Evolutionary conservation across 1,140 invertebrate species (phyloP), one percentile per base, ranked within the genome.

Genomic region (Aphelinus certus): DNA sequence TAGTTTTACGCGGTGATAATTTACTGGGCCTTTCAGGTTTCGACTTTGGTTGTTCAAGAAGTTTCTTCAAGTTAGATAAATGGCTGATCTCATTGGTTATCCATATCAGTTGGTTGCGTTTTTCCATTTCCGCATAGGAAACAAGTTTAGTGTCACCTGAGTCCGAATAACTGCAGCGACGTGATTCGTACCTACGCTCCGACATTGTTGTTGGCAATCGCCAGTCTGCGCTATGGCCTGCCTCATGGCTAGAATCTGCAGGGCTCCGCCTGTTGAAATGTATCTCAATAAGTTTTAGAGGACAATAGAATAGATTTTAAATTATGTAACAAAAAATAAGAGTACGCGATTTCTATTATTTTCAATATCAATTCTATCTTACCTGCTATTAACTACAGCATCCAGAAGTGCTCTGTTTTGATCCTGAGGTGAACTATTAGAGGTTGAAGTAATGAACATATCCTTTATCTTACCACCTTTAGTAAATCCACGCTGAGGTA

Each of bases 81-180:
- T 90, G 89, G 71, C 84, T 85, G 7, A 90, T 90, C 78, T 89
- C 88, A 74, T 85, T 88, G n/a, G 84, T 87, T 49, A 90, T 89
- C 88, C 88, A 89, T 10, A 86, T 79, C 7, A 89, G 73, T 66
- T 89, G 89, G 79, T 89, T 89, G 76, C 83, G 86, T 75, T 87
- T 88, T 74, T 90, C 89, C 82, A 85, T 86, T 67, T 88, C 84
- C 0, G 84, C 85, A 57, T 87, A 88, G 62, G 83, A 85, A 10
- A 88, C 83, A 2, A 88, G 66, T 45, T 84, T 87, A 0, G 78
- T 77, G 45, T 85, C 83, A 4, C 77, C 83, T 0, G 81, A 85
- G 51, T 83, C 85, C 0, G 83, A 83, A 73, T 80, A 81, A 10
- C 66, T 80, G n/a, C 78, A 81, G 45, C 80, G 79, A 53, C 80